Conservation (phyloP, 1,140 invertebrate genomes). For the Agrypnia vestita region DNA sequence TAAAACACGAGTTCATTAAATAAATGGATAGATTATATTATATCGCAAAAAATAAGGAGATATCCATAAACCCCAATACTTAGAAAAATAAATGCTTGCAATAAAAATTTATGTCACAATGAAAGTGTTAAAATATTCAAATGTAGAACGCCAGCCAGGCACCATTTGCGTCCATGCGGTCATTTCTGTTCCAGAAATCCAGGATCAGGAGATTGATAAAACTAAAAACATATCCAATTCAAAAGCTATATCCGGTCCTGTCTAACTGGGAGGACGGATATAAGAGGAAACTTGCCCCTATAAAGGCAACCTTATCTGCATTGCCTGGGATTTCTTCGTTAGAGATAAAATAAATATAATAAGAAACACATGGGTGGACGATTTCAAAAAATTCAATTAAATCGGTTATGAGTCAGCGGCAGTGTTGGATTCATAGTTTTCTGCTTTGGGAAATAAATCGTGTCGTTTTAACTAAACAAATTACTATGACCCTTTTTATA, state of each 20-base stretch:
- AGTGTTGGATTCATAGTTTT: no score
- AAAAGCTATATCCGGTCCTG: conserved; percentile 10
- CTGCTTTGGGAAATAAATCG: no score
- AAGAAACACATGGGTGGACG: no score
- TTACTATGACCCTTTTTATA: no score
- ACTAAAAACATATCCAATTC: not conserved
- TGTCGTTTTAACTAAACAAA: no score
- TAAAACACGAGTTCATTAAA: no score
- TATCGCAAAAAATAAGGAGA: not conserved
- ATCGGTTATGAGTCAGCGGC: no score
- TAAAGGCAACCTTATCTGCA: not conserved
- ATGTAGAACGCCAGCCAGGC: not conserved
- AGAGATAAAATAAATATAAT: not conserved
- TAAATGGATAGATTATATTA: not conserved
- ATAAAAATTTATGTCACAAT: conserved; percentile 13
- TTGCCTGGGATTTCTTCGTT: not conserved
- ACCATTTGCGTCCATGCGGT: not conserved
- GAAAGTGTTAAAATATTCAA: not conserved
- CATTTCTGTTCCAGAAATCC: not conserved
- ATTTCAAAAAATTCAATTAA: no score
- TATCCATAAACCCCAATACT: not conserved
- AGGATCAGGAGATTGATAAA: conserved; percentile 17
- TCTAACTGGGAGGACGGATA: conserved; percentile 26
- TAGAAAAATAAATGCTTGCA: not conserved
- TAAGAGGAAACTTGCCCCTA: conserved; percentile 12